Conservation (phyloP, 2,888 invertebrate species). For the Tetragonisca angustula region DNA sequence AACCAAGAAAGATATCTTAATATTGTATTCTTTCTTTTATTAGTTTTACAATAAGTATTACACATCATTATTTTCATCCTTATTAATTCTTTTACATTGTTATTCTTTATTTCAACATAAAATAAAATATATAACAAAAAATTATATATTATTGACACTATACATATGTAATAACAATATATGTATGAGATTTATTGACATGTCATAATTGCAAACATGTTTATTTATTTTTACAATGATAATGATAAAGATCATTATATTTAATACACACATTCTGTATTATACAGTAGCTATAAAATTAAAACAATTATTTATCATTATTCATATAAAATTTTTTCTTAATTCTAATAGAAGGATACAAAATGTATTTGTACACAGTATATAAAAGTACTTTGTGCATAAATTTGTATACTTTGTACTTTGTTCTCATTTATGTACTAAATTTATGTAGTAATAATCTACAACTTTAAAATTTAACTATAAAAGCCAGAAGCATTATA, state of each 20-base stretch:
- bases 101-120: conserved; percentile 53
- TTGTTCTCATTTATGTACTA: conserved; percentile 51
- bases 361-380: conserved; percentile 38
- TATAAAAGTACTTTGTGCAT: conserved; percentile 62
- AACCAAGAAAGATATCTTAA: not conserved
- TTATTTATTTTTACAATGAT: conserved; percentile 46
- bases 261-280: conserved; percentile 40
- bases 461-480: conserved; percentile 7
- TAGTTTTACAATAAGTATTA: conserved; percentile 31
- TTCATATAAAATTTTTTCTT: conserved; percentile 6
- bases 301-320: conserved; percentile 22
- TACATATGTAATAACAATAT: conserved; percentile 57
- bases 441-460: conserved; percentile 6
- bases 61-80: conserved; percentile 12
- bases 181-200: conserved; percentile 37
- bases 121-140: conserved; percentile 76
- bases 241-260: conserved; percentile 27
- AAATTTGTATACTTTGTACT: conserved; percentile 37
- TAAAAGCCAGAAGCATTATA: not conserved
- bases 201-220: conserved; percentile 50
- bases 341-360: conserved; percentile 23
- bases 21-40: conserved; percentile 29
- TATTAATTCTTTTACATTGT: conserved; percentile 10
- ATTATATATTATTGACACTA: conserved; percentile 69
- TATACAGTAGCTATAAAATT: conserved; percentile 33